A percentile compares a stretch with the other conserved stretches of the same genome.
Conservation (phyloP, 2,113 vertebrate species). For the Corvus moneduloides region DNA sequence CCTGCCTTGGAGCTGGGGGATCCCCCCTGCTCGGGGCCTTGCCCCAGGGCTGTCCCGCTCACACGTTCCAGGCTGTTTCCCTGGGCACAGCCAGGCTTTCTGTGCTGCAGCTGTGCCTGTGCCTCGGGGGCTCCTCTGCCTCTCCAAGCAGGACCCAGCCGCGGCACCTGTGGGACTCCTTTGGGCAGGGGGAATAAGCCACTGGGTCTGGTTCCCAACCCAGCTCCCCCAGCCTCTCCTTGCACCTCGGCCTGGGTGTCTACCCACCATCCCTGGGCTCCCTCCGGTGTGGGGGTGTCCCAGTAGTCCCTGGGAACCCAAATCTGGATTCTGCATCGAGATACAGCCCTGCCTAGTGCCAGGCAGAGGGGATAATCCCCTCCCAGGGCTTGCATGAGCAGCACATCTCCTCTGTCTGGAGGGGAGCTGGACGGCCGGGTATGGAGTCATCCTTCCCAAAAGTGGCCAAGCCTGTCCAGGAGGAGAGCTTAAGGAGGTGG, state of each 20-base stretch:
- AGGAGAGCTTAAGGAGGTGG: background rate
- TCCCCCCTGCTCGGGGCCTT: too few relatives aligned
- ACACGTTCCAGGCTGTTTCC: background rate
- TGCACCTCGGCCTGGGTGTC: background rate
- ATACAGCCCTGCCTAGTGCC: background rate
- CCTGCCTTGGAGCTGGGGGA: background rate
- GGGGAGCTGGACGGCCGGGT: accelerated
- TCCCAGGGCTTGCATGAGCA: background rate
- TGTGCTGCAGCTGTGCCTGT: background rate
- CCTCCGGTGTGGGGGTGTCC: background rate
- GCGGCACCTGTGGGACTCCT: accelerated
- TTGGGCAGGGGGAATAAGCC: background rate
- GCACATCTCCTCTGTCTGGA: background rate
- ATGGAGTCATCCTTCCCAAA: background rate
- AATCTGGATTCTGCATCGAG: background rate
- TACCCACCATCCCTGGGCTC: background rate
- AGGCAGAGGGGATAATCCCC: background rate
- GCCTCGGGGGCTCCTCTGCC: background rate
- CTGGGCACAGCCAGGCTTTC: background rate
- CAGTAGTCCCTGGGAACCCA: background rate
- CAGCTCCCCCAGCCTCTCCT: background rate
- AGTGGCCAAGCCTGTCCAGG: background rate
- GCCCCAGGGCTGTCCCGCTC: background rate
- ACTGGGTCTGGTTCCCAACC: background rate
- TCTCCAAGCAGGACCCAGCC: background rate